phyloP scores from a whole-genome alignment of 2,888 invertebrate genomes.

The Timandra comae region DNA sequence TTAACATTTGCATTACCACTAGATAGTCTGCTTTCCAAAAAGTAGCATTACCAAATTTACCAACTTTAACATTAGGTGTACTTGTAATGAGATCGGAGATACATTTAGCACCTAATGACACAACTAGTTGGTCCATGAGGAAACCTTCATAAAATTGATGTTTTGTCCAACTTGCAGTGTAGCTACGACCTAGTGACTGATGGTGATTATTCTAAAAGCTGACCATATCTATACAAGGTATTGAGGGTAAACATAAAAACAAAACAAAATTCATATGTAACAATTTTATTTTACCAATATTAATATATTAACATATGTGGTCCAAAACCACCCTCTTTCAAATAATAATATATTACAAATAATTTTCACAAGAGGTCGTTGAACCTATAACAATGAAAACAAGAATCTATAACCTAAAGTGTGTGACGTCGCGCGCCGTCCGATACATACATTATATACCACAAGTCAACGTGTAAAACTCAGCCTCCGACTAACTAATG shows the following conservation, averaged over 20 bases:
- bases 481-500: conserved; percentile 39
- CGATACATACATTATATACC: too few relatives aligned
- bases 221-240: neutral
- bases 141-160: too few relatives aligned
- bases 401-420: conserved; percentile 52
- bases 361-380: conserved; percentile 69
- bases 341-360: conserved; percentile 75
- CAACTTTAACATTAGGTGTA: too few relatives aligned
- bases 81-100: too few relatives aligned
- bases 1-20: too few relatives aligned
- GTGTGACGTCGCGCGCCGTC: conserved; percentile 28
- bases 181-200: too few relatives aligned
- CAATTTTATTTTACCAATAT: conserved; percentile 77
- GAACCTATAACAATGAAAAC: conserved; percentile 73
- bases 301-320: conserved; percentile 77
- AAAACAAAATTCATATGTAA: conserved; percentile 64
- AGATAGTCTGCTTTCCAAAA: too few relatives aligned
- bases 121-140: too few relatives aligned
- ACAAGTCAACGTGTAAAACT: conserved; percentile 47
- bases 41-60: too few relatives aligned
- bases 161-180: too few relatives aligned
- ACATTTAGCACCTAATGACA: too few relatives aligned
- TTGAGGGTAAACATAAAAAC: conserved; percentile 20
- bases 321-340: conserved; percentile 70
- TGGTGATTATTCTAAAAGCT: too few relatives aligned